These are phyloP conservation scores for Orthosia gothica DNA, from an alignment of 2,888 invertebrate genomes.

Conservation along the genomic window DNA sequence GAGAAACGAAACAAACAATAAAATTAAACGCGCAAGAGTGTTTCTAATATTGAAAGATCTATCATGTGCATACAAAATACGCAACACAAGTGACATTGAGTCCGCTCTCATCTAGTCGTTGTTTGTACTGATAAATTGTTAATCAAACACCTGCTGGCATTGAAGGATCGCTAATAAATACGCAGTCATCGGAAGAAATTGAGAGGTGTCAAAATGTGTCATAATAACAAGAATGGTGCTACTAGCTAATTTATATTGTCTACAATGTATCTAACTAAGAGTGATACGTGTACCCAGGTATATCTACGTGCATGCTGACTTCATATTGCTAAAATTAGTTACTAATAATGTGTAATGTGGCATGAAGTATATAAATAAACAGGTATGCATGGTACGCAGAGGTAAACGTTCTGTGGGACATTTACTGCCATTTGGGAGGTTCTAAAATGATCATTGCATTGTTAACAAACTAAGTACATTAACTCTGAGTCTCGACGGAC, in stretches of 20 bases:
- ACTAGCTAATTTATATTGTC: slow-evolving; percentile 74
- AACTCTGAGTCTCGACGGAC: slow-evolving; percentile 9
- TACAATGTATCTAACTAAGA: slow-evolving; percentile 82
- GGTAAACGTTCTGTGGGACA: slow-evolving; percentile 78
- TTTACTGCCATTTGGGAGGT: slow-evolving; percentile 46
- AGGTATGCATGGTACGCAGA: slow-evolving; percentile 77
- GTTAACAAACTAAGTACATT: slow-evolving; percentile 28
- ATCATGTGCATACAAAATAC: slow-evolving; percentile 70
- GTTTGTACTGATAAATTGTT: slow-evolving; percentile 75
- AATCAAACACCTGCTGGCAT: slow-evolving; percentile 79
- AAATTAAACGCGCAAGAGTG: slow-evolving; percentile 53
- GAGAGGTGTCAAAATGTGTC: slow-evolving; percentile 64
- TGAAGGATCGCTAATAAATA: slow-evolving; percentile 74
- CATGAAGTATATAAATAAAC: slow-evolving; percentile 82
- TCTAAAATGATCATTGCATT: slow-evolving; percentile 36
- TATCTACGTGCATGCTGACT: slow-evolving; percentile 86
- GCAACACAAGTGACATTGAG: slow-evolving; percentile 75
- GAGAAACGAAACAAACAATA: slow-evolving; percentile 45
- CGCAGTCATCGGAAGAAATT: slow-evolving; percentile 73
- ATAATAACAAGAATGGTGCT: slow-evolving; percentile 71
- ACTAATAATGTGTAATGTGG: slow-evolving; percentile 79
- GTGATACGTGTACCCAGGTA: slow-evolving; percentile 82
- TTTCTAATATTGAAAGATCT: slow-evolving; percentile 62
- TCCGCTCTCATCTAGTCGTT: slow-evolving; percentile 70
- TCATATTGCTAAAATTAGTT: slow-evolving; percentile 85